phyloP scores from a whole-genome alignment of 2,888 invertebrate genomes.

The Acanthopleura granulata region DNA sequence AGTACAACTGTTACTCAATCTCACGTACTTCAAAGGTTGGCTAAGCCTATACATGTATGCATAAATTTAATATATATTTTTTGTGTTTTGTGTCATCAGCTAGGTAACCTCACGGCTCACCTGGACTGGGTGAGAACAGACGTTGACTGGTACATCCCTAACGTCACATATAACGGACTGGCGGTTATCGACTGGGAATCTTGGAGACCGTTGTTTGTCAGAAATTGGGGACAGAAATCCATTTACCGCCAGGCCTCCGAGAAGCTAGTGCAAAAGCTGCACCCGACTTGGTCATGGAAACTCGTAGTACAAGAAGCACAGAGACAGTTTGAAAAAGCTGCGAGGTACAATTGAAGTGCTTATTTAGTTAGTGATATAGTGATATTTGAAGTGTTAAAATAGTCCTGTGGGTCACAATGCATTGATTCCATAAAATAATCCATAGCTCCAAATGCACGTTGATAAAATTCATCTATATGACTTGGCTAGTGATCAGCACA shows the following conservation, averaged over 20 bases:
- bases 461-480: too few relatives aligned
- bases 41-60: too few relatives aligned
- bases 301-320: constrained; percentile 72
- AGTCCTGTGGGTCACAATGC: too few relatives aligned
- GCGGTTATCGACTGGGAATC: constrained; percentile 87
- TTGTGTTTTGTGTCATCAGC: constrained; percentile 65
- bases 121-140: constrained; percentile 74
- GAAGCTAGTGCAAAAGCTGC: constrained; percentile 75
- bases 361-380: too few relatives aligned
- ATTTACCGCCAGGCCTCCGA: constrained; percentile 79
- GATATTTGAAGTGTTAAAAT: too few relatives aligned
- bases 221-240: constrained; percentile 72
- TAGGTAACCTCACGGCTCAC: constrained; percentile 78
- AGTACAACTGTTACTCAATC: too few relatives aligned
- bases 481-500: too few relatives aligned
- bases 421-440: too few relatives aligned
- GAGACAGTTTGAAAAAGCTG: constrained; percentile 54
- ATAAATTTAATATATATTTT: too few relatives aligned
- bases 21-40: too few relatives aligned
- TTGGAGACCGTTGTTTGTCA: constrained; percentile 83
- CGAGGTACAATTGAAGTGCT: constrained; percentile 39
- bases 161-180: constrained; percentile 73
- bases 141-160: constrained; percentile 68
- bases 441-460: too few relatives aligned
- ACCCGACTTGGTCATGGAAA: constrained; percentile 76